Percentiles rank a stretch among this genome's conserved stretches.
Conservation (phyloP, 1,140 invertebrate species). For the Ceratina australensis region DNA sequence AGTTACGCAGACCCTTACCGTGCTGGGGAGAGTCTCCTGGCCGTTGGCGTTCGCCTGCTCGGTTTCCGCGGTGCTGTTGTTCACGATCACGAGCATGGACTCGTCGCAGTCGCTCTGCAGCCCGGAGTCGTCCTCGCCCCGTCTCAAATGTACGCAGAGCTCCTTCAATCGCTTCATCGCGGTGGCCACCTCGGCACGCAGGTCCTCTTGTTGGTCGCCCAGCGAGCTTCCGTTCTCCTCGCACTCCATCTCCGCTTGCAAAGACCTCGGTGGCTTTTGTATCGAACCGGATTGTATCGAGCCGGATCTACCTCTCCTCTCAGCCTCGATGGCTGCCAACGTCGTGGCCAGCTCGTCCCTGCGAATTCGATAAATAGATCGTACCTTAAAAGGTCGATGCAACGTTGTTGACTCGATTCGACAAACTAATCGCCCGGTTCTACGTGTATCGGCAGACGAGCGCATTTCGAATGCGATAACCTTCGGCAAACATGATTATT, state of each 20-base stretch:
- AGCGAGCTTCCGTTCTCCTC: conserved; percentile 81
- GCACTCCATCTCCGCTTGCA: conserved; percentile 89
- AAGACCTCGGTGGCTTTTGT: conserved; percentile 80
- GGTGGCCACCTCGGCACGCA: conserved; percentile 83
- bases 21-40: conserved; percentile 42
- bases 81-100: conserved; percentile 76
- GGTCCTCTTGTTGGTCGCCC: conserved; percentile 81
- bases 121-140: conserved; percentile 84
- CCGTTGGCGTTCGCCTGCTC: conserved; percentile 64
- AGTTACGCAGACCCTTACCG: conserved; percentile 23
- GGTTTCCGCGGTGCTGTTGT: conserved; percentile 72
- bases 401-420: not conserved
- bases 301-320: conserved; percentile 69
- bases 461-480: not conserved
- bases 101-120: conserved; percentile 81
- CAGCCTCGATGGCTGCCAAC: conserved; percentile 69
- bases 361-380: not conserved
- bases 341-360: conserved; percentile 76
- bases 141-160: conserved; percentile 85
- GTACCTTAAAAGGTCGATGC: not conserved
- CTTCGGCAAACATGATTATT: conserved; percentile 4
- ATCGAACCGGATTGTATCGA: conserved; percentile 75
- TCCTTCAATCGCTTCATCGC: conserved; percentile 84
- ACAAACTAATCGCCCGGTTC: no score
- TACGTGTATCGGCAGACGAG: not conserved